These are phyloP conservation scores for Picus viridis DNA, from an alignment of 2,797 vertebrate genomes.

Conservation along the genomic window DNA sequence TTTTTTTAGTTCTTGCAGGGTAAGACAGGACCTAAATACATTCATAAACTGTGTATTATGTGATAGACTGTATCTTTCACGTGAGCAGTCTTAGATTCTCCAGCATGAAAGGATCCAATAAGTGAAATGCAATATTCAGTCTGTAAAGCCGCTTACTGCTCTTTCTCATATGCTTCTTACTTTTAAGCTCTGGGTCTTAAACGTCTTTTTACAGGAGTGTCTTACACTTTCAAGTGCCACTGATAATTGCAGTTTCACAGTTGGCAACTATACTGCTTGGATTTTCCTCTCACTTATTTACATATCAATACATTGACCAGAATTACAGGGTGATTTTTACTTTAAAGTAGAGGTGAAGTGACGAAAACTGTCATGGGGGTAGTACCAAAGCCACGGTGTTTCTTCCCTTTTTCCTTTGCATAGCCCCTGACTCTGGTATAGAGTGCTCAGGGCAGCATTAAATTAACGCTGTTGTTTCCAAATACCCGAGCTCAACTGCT, in stretches of 20 bases:
- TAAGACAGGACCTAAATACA: not conserved
- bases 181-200: not conserved
- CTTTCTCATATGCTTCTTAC: not conserved
- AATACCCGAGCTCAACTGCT: not conserved
- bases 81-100: not conserved
- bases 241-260: not conserved
- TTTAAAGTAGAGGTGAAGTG: not conserved
- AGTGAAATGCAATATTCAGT: not conserved
- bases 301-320: not conserved
- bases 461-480: not conserved
- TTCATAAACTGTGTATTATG: not conserved
- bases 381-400: not conserved
- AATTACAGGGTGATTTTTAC: slow-evolving; percentile 2
- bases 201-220: not conserved
- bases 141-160: not conserved
- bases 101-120: too few relatives aligned
- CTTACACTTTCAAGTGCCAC: not conserved
- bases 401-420: too few relatives aligned
- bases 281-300: not conserved
- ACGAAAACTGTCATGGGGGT: accelerated
- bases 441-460: accelerated
- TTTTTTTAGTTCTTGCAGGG: not conserved
- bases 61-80: not conserved
- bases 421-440: not conserved
- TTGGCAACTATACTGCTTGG: not conserved